These are phyloP conservation scores for Mantis religiosa DNA, from an alignment of 2,888 invertebrate genomes.

Conservation along the genomic window DNA sequence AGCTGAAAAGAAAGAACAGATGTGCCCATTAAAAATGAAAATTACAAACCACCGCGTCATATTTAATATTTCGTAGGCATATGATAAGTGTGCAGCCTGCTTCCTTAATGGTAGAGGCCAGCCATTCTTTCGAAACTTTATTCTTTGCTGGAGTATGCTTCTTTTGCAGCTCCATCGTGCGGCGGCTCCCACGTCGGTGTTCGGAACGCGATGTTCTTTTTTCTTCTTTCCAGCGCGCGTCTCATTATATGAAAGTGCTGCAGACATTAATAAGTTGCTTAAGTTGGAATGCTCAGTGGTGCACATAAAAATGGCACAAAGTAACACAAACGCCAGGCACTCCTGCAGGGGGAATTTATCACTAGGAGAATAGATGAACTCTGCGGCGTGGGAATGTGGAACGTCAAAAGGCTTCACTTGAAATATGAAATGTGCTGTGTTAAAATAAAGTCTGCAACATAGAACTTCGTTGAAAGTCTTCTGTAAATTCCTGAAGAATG, in stretches of 20 bases:
- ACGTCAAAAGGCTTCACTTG: not conserved
- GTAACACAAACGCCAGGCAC: not conserved
- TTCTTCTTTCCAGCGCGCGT: not conserved
- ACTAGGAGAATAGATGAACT: not conserved
- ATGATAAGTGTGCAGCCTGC: not conserved
- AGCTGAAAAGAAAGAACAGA: not conserved
- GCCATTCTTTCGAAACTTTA: not conserved
- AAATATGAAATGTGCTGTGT: not conserved
- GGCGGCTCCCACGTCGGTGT: not conserved
- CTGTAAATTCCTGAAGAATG: not conserved
- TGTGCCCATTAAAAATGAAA: not conserved
- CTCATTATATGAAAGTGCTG: not conserved
- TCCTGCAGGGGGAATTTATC: not conserved
- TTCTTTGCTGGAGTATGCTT: not conserved
- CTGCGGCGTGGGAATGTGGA: not conserved
- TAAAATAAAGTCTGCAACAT: not conserved
- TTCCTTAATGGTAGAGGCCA: not conserved
- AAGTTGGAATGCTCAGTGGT: constrained; percentile 24
- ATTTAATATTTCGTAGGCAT: not conserved
- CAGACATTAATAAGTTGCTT: constrained; percentile 23
- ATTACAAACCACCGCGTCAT: not conserved
- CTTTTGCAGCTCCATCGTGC: not conserved
- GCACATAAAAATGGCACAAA: not conserved
- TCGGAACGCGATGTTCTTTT: not conserved
- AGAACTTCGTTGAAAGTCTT: not conserved